These are phyloP conservation scores for Dromaius novaehollandiae DNA, from an alignment of 2,113 vertebrate genomes.

Conservation along the genomic window DNA sequence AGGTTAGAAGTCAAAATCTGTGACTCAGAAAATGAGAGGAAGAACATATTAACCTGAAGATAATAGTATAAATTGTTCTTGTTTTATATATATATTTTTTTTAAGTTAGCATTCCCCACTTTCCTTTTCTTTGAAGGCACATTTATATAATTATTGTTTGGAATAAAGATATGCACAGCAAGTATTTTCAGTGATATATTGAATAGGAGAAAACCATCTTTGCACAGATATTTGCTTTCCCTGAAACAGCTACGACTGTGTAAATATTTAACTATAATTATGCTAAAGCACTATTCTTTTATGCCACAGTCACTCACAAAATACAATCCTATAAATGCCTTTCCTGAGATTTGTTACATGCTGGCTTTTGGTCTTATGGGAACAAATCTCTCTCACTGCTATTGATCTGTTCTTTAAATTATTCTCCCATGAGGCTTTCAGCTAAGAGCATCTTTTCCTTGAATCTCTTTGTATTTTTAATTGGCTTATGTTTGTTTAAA, in stretches of 20 bases:
- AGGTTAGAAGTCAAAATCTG: not conserved
- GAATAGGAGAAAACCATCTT: constrained; percentile 36
- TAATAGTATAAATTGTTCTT: not conserved
- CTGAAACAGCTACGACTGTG: constrained; percentile 47
- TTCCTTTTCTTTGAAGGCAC: not conserved
- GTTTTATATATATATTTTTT: not conserved
- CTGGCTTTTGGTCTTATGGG: constrained; percentile 64
- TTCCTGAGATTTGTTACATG: constrained; percentile 51
- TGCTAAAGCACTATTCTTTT: constrained; percentile 41
- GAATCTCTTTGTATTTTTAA: constrained; percentile 75
- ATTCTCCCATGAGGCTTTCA: constrained; percentile 66
- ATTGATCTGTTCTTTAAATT: constrained; percentile 75
- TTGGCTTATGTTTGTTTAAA: constrained; percentile 77
- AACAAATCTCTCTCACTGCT: constrained; percentile 56
- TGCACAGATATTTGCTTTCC: constrained; percentile 39
- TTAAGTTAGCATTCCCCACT: not conserved
- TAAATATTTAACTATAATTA: constrained; percentile 71
- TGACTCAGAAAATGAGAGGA: not conserved
- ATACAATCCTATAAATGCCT: constrained; percentile 52
- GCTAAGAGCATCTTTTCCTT: constrained; percentile 66
- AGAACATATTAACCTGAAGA: not conserved
- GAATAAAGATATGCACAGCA: not conserved
- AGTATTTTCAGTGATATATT: not conserved
- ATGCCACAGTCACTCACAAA: constrained; percentile 54
- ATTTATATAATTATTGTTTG: constrained; percentile 27